Percentiles rank a stretch among this genome's conserved stretches.
phyloP scores from a whole-genome alignment of 1,140 invertebrate genomes.

The Ephestia elutella region DNA sequence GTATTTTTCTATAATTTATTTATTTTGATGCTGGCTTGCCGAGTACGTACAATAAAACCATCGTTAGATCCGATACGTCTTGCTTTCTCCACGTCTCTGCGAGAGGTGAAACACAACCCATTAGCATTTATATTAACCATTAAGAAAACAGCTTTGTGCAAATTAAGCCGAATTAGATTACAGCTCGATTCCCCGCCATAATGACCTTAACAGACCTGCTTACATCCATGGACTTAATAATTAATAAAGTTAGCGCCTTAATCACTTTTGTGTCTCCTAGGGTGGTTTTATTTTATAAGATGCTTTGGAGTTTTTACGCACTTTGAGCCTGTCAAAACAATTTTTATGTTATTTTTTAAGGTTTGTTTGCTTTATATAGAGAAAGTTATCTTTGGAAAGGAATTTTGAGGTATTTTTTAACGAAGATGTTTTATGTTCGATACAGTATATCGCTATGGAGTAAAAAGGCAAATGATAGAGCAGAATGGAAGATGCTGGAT shows the following conservation, averaged over 20 bases:
- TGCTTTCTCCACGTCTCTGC: neutral
- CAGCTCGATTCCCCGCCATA: conserved; percentile 15
- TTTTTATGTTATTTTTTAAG: neutral
- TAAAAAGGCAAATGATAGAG: too few relatives aligned
- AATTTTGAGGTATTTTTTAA: too few relatives aligned
- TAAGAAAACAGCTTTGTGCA: conserved; percentile 34
- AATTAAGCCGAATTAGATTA: conserved; percentile 35
- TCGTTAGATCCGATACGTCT: neutral
- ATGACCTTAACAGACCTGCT: conserved; percentile 13
- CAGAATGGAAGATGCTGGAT: too few relatives aligned
- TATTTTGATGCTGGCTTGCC: neutral
- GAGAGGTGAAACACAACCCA: conserved; percentile 25
- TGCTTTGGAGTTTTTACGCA: neutral
- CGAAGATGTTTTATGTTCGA: too few relatives aligned
- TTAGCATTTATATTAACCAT: conserved; percentile 54
- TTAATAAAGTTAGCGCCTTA: conserved; percentile 8
- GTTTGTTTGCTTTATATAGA: neutral
- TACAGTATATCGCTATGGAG: too few relatives aligned
- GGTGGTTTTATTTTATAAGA: conserved; percentile 1
- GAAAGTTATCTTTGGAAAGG: too few relatives aligned
- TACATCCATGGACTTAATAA: conserved; percentile 1
- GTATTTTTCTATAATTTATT: neutral
- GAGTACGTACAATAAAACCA: neutral
- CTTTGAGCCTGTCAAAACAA: neutral
- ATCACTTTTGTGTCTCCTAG: neutral